Evolutionary conservation across 2,113 vertebrate genomes (phyloP), one percentile per base, ranked within the genome.

Genomic region (Arizona elegans): DNA sequence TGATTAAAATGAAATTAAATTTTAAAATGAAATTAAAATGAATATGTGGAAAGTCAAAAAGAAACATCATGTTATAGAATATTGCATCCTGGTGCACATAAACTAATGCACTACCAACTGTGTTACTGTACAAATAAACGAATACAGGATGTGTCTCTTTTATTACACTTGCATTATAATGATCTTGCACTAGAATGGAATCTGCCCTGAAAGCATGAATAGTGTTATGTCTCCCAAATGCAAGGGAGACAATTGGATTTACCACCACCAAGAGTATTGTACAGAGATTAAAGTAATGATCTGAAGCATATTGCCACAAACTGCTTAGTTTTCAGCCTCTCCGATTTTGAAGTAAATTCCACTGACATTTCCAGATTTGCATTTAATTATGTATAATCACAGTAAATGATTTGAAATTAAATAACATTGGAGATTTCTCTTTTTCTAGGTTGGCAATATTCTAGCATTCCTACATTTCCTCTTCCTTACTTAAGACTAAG

Each of bases 381-480:
- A 89, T 26, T 92, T 93, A 90, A 91, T 8, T 38, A 38, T 81
- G 1, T 19, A 86, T 24, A 94, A 23, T 13, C 0, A 54, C 87
- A 88, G 15, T 6, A 8, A 55, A 81, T 38, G 17, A 81, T 38
- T 59, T 5, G 85, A 86, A 86, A 17, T 65, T 7, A 21, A 52
- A 43, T 70, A 50, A 11, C 6, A 0, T 1, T 0, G 10, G 0
- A 0, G 75, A 12, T 38, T 75, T 75, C 15, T n/a, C 21, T n/a
- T 21, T 21, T 29, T 7, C n/a, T 15, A 91, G 29, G 8, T 0
- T 0, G 33, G 15, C 24, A 43, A 26, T 6, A 70, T 58, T 11
- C 4, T 0, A 0, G 23, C n/a, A 29, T 0, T 50, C 26, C 3
- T 0, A 59, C 2, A 24, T 1, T 86, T 62, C 81, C 26, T 38